These are phyloP conservation scores for Cylindroiulus punctatus DNA, from an alignment of 2,888 invertebrate species.

Conservation along the genomic window DNA sequence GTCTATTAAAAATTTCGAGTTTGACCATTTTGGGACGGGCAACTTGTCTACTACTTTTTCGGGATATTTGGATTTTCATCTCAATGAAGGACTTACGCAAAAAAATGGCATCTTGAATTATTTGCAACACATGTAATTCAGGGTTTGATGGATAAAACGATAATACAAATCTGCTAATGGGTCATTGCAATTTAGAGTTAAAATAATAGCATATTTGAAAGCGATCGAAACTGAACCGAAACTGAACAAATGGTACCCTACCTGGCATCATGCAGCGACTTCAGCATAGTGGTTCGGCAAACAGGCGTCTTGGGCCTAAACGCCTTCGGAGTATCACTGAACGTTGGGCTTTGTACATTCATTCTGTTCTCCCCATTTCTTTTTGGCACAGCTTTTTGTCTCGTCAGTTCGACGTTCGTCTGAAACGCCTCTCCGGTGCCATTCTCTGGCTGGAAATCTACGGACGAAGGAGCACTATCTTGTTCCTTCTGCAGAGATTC, in stretches of 20 bases:
- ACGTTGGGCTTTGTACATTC: not conserved
- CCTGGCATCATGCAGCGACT: slow-evolving; percentile 54
- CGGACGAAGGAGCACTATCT: slow-evolving; percentile 39
- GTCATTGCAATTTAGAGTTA: no score
- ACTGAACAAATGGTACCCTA: not conserved
- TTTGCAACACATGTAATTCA: no score
- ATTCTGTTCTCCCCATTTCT: not conserved
- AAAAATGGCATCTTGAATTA: no score
- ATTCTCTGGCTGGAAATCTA: slow-evolving; percentile 2
- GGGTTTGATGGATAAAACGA: no score
- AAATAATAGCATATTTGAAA: no score
- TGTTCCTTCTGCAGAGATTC: slow-evolving; percentile 68
- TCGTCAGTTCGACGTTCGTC: not conserved
- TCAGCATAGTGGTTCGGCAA: slow-evolving; percentile 53
- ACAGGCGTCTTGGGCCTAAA: slow-evolving; percentile 56
- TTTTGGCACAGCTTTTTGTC: not conserved
- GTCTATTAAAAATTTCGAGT: no score
- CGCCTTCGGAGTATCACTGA: not conserved
- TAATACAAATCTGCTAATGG: no score
- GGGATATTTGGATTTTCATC: no score
- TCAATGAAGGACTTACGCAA: no score
- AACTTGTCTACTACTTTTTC: no score
- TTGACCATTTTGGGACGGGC: no score
- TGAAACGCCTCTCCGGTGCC: not conserved
- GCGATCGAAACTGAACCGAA: not conserved